Evolutionary conservation across 2,888 invertebrate species (phyloP), one percentile per base, ranked within the genome.

Genomic region (Caprella mutica): DNA sequence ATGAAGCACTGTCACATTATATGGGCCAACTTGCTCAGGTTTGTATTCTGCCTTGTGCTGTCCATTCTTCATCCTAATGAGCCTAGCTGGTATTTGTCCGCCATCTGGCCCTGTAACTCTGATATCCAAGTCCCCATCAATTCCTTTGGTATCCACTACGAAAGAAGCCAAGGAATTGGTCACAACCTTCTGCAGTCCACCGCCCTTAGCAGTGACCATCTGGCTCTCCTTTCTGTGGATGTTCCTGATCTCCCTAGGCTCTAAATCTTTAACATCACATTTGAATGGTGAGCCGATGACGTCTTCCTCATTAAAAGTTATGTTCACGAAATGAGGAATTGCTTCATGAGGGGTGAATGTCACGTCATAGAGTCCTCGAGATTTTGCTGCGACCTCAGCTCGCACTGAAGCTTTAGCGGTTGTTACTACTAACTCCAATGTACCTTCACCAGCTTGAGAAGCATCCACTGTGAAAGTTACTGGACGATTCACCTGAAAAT

Each of bases 401-500:
- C 92, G 87, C 2, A 92, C 88, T 2, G 91, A 90, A 53, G 88
- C 86, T 19, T 87, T 86, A 66, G 83, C 82, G 0, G 91, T 92
- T 48, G 90, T 90, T 1, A 93, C 91, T 0, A 92, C 91, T 17
- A 93, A 76, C 69, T 92, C 92, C 3, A 92, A 75, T 0, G 90
- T 91, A 1, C 94, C 94, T 72, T 92, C 90, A 0, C 94, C 94
- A 2, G 94, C 93, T 69, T 90, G 87, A 0, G 90, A 89, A 1
- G 93, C 92, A 74, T 94, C 93, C 33, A 94, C 93, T 67, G 87
- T 87, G 71, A 91, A 91, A 0, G 90, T 91, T 0, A 90, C 85
- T 0, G 90, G 86, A 68, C 87, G 84, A 4, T 88, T 88, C 9
- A 90, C 78, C 72, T 84, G 82, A 69, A 67, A 66, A 17, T n/a